Evolutionary conservation across 2,113 vertebrate species (phyloP).

Genomic region (Rhadina sibilatrix): DNA sequence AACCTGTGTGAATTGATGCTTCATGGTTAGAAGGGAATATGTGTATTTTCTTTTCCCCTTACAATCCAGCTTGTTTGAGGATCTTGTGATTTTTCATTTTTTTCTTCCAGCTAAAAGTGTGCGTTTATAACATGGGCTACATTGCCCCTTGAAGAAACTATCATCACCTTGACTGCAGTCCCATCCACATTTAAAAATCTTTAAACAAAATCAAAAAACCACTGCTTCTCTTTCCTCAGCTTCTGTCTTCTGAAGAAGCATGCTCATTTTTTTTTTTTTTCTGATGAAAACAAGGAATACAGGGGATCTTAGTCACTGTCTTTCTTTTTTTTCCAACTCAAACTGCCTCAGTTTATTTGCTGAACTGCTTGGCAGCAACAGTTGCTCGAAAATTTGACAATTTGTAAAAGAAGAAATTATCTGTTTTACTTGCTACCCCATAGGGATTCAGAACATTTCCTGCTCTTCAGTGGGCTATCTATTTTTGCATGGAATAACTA

Average conservation of each 20-base stretch:
- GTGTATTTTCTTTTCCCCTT: accelerated
- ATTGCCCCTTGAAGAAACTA: neutral
- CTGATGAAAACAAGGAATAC: neutral
- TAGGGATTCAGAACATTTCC: neutral
- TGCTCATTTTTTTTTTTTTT: neutral
- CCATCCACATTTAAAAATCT: neutral
- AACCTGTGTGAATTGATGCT: neutral
- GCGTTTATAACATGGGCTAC: neutral
- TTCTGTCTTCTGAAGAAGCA: neutral
- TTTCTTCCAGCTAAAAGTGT: neutral
- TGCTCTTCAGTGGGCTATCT: neutral
- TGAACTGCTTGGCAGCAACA: neutral
- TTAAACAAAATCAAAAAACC: neutral
- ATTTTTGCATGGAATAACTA: neutral
- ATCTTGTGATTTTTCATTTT: neutral
- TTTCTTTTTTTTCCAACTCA: neutral
- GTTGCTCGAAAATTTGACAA: neutral
- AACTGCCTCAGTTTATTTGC: neutral
- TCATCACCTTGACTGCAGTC: neutral
- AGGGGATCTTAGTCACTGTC: neutral
- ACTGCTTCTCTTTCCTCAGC: neutral
- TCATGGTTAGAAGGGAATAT: neutral
- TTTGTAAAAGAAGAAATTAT: neutral
- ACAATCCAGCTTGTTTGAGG: neutral
- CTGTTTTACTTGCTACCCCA: neutral